These are phyloP conservation scores for Chaetodon auriga DNA, from an alignment of 2,113 vertebrate genomes.

Conservation along the genomic window DNA sequence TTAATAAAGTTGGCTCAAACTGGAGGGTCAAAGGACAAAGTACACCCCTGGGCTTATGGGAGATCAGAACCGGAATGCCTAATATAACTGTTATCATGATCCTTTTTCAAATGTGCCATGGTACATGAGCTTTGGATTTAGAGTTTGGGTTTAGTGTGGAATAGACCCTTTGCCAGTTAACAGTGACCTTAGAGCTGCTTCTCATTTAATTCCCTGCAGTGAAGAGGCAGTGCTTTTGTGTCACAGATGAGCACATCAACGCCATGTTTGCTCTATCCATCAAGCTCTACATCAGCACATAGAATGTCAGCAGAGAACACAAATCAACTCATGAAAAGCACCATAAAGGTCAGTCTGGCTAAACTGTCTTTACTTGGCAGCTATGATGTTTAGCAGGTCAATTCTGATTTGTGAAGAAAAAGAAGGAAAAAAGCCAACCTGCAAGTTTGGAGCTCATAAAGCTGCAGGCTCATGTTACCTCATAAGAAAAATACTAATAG, in stretches of 20 bases:
- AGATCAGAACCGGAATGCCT: neutral
- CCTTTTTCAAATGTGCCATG: too few species aligned
- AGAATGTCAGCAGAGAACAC: neutral
- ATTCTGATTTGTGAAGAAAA: neutral
- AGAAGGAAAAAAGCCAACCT: neutral
- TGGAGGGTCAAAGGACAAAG: neutral
- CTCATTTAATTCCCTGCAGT: neutral
- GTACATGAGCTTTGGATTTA: too few species aligned
- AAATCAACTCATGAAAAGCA: too few species aligned
- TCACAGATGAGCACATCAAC: too few species aligned
- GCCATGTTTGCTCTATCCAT: neutral
- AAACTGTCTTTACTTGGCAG: too few species aligned
- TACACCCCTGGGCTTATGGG: neutral
- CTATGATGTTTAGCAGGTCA: neutral
- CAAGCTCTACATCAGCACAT: neutral
- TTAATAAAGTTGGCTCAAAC: constrained; percentile 22
- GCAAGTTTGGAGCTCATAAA: too few species aligned
- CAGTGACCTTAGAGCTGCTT: neutral
- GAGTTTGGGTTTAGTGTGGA: too few species aligned
- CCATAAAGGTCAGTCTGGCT: too few species aligned
- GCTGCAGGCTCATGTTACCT: too few species aligned
- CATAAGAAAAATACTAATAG: too few species aligned
- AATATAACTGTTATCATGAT: neutral
- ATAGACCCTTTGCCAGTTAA: neutral
- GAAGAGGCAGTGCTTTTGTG: neutral